A percentile compares a stretch with the other conserved stretches of the same genome.
These are phyloP conservation scores for Drosophila lacicola DNA, from an alignment of 2,888 invertebrate species.

Conservation along the genomic window DNA sequence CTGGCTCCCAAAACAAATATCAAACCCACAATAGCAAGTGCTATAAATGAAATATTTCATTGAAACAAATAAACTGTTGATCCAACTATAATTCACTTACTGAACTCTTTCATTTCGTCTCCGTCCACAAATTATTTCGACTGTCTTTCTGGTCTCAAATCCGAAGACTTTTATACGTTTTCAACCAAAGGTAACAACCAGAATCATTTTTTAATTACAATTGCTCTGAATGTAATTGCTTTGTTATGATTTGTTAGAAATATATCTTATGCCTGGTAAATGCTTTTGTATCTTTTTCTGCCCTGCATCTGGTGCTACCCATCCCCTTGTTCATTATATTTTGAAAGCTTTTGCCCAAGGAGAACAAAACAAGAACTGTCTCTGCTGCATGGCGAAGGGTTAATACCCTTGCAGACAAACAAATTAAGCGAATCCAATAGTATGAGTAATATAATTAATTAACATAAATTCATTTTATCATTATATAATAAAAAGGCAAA, in stretches of 20 bases:
- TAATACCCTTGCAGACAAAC: neutral
- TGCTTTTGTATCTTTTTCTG: neutral
- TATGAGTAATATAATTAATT: too few species aligned
- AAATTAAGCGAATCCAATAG: neutral
- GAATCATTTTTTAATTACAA: constrained; percentile 19
- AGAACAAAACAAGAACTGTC: neutral
- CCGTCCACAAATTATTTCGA: neutral
- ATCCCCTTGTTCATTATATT: neutral
- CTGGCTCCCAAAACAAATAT: neutral
- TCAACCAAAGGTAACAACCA: neutral
- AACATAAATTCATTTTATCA: too few species aligned
- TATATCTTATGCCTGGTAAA: neutral
- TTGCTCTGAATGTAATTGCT: constrained; percentile 6
- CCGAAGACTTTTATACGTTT: constrained; percentile 17
- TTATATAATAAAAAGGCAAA: too few species aligned
- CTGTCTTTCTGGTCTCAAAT: neutral
- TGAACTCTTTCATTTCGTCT: constrained; percentile 16
- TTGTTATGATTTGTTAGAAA: neutral
- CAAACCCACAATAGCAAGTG: neutral
- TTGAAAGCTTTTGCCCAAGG: neutral
- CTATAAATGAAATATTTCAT: neutral
- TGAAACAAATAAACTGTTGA: neutral
- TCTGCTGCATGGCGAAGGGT: neutral
- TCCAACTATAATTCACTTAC: constrained; percentile 4
- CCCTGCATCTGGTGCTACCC: constrained; percentile 1